phyloP scores from a whole-genome alignment of 2,113 vertebrate genomes.

The Sialia sialis region DNA sequence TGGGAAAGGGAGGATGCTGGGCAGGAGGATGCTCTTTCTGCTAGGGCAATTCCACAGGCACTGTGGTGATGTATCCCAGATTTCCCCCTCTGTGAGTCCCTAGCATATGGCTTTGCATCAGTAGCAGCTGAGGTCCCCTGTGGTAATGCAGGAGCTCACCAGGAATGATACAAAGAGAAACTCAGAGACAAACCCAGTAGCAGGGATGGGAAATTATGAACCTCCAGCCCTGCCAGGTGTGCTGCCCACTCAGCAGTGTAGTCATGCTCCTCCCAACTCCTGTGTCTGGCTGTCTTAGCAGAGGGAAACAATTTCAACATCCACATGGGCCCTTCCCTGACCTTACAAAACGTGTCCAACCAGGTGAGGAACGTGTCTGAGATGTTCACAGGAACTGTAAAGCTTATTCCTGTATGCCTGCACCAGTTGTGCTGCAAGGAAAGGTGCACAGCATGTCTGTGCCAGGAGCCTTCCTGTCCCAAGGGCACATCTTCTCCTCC shows the following conservation, averaged over 20 bases:
- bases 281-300: not conserved
- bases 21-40: not conserved
- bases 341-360: not conserved
- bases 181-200: not conserved
- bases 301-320: not conserved
- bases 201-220: not conserved
- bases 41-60: not conserved
- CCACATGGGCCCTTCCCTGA: not conserved
- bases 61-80: not conserved
- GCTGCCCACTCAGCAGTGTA: fast-evolving
- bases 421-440: not conserved
- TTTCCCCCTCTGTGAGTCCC: not conserved
- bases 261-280: fast-evolving
- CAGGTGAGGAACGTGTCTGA: fast-evolving
- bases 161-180: not conserved
- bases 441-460: not conserved
- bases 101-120: fast-evolving
- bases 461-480: not conserved
- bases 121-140: not conserved
- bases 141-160: not conserved
- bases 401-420: not conserved
- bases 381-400: not conserved
- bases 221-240: fast-evolving
- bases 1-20: not conserved
- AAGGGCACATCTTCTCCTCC: not conserved